Evolutionary conservation across 2,888 invertebrate genomes (phyloP).

Genomic region (Cephus sareptanus): DNA sequence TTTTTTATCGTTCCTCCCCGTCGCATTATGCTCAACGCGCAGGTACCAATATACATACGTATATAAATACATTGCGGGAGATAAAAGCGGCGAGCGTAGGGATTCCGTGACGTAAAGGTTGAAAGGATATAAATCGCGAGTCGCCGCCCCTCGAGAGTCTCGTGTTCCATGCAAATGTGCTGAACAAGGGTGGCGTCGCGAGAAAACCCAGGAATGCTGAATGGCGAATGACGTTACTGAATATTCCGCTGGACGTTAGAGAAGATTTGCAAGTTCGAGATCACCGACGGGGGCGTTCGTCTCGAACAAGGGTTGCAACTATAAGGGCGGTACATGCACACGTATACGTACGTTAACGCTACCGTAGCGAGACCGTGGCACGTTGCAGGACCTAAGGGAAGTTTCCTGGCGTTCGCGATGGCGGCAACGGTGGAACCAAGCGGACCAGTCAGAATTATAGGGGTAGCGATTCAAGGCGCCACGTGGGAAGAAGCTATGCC

Average conservation of each 20-base stretch:
- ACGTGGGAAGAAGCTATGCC: conserved; percentile 63
- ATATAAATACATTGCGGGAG: background rate
- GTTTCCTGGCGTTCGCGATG: conserved; percentile 1
- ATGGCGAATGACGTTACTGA: background rate
- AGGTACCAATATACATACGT: background rate
- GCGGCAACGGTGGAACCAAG: conserved; percentile 42
- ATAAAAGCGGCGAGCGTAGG: background rate
- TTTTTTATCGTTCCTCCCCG: background rate
- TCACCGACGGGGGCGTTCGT: background rate
- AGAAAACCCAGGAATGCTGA: background rate
- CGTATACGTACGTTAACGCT: background rate
- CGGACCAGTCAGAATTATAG: conserved; percentile 50
- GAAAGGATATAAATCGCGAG: background rate
- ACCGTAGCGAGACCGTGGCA: background rate
- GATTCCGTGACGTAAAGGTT: background rate
- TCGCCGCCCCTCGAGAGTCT: background rate
- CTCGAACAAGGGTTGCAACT: background rate
- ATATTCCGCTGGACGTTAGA: background rate
- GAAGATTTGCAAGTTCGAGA: background rate
- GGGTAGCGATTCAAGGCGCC: conserved; percentile 56
- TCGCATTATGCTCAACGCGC: background rate
- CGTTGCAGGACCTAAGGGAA: background rate
- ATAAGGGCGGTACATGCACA: background rate
- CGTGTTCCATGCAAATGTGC: background rate
- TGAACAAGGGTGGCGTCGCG: background rate